Conservation (phyloP, 1,140 invertebrate species). For the Drosophila nannoptera region DNA sequence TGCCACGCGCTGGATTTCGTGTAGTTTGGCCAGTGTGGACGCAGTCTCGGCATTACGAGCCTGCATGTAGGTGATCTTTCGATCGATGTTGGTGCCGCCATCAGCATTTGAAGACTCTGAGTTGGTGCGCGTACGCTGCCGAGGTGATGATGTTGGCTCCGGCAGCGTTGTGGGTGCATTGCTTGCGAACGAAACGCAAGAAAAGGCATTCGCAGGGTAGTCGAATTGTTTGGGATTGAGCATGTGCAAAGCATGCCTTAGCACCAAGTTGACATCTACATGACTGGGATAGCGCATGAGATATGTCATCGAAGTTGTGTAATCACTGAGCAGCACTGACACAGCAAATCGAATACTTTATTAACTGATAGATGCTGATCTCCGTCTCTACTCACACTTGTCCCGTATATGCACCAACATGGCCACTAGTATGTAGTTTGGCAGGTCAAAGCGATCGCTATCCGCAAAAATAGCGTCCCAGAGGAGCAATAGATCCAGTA, state of each 20-base stretch:
- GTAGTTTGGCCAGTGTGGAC: conserved; percentile 56
- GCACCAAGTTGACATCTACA: conserved; percentile 83
- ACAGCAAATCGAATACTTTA: conserved; percentile 29
- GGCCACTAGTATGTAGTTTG: conserved; percentile 88
- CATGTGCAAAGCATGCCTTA: conserved; percentile 83
- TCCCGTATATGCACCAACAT: conserved; percentile 87
- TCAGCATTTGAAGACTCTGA: conserved; percentile 42
- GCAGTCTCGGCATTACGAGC: conserved; percentile 57
- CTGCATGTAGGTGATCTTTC: conserved; percentile 67
- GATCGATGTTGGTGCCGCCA: conserved; percentile 49
- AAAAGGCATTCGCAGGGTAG: conserved; percentile 68
- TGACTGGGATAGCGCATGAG: conserved; percentile 85
- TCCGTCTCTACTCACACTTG: conserved; percentile 81
- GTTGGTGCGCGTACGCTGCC: conserved; percentile 32
- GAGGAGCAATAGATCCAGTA: conserved; percentile 85
- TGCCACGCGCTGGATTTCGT: conserved; percentile 50
- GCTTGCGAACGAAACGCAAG: conserved; percentile 58
- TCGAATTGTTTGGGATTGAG: conserved; percentile 80
- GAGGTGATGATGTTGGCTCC: neutral
- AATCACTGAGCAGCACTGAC: conserved; percentile 83
- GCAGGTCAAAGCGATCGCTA: conserved; percentile 84
- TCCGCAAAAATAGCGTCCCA: conserved; percentile 91
- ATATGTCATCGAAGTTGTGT: conserved; percentile 82
- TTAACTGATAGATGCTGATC: neutral
- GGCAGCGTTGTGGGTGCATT: neutral